Evolutionary conservation across 2,113 vertebrate species (phyloP), one percentile per base, ranked within the genome.

Genomic region (Rhinoptilus africanus): DNA sequence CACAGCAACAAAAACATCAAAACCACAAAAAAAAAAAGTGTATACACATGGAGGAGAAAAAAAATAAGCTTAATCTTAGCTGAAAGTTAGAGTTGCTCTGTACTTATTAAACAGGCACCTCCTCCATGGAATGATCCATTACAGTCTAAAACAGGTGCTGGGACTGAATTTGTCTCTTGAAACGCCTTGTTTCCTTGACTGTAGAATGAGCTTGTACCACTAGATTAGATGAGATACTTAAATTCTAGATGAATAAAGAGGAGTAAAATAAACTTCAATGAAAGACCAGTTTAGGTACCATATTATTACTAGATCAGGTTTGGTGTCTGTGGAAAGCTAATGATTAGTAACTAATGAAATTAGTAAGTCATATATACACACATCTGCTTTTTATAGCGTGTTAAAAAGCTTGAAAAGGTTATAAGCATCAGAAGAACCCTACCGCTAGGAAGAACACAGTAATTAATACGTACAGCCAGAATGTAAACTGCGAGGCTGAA

Each of bases 381-480:
- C 1, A 2, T 5, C 8, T 68, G 21, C 3, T 41, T 86, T 80
- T 64, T 57, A 43, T 6, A 30, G 43, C 1, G 35, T 10, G 10
- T 23, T 77, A 72, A 16, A 4, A 45, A 28, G 10, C 16, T 32
- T 71, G 47, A 75, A 85, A 74, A 35, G 8, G 72, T 2, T 45
- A 2, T 3, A 50, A 48, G 16, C 21, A 68, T 12, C 20, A 24
- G 21, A 62, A 64, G 35, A n/a, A 60, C 18, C 27, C 2, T 3
- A 50, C 2, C 2, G 6, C 63, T 41, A 41, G 27, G 18, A 50
- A 67, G 7, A 41, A 32, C 12, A 28, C 8, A 39, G 9, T 15
- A 67, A 69, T 28, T 24, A 54, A 3, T 14, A 54, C 0, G 0
- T 5, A n/a, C 19, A 50, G 17, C 1, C 50, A 32, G 48, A 75